These are phyloP conservation scores for Verasper variegatus DNA, from an alignment of 2,113 vertebrate genomes.

Conservation along the genomic window DNA sequence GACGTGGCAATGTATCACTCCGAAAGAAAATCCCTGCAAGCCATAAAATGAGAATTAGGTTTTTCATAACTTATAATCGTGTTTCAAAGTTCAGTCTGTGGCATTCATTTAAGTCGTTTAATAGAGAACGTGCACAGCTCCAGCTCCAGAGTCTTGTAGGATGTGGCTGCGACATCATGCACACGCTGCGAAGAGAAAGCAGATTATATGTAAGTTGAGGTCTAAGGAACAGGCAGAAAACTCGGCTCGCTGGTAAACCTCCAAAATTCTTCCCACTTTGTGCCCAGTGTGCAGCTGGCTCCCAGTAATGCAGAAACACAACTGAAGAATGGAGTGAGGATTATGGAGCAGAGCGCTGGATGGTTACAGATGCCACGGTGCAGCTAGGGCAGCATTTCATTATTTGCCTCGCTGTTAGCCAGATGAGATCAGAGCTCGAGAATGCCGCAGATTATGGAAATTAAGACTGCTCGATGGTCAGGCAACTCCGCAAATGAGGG, in stretches of 20 bases:
- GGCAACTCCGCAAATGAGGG: conserved; percentile 70
- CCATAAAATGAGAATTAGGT: conserved; percentile 15
- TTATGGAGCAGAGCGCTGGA: conserved; percentile 30
- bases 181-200: conserved; percentile 26
- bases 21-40: conserved; percentile 1
- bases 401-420: conserved; percentile 54
- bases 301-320: conserved; percentile 42
- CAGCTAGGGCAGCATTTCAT: conserved; percentile 60
- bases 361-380: conserved; percentile 56
- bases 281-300: conserved; percentile 53
- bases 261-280: conserved; percentile 50
- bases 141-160: conserved; percentile 5
- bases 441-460: conserved; percentile 75
- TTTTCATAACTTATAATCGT: conserved; percentile 15
- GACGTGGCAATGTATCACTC: background rate
- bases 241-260: conserved; percentile 34
- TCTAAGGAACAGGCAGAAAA: conserved; percentile 42
- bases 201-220: conserved; percentile 11
- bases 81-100: conserved; percentile 1
- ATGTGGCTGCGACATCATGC: conserved; percentile 2
- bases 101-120: conserved; percentile 32
- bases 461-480: conserved; percentile 64
- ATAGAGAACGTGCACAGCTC: background rate
- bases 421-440: conserved; percentile 69
- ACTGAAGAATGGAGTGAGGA: conserved; percentile 57